These are phyloP conservation scores for Megamerina dolium DNA, from an alignment of 2,888 invertebrate genomes.

Conservation along the genomic window DNA sequence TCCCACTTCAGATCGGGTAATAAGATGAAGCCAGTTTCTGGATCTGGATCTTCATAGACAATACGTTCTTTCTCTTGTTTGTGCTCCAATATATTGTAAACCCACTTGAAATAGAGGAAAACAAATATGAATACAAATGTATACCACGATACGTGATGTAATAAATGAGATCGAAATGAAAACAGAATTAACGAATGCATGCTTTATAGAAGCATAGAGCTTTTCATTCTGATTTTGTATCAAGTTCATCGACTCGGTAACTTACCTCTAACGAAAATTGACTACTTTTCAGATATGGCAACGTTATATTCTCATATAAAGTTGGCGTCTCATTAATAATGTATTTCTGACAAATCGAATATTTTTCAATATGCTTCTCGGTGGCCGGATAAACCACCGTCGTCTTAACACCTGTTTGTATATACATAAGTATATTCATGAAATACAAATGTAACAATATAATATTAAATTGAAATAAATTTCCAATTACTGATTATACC, in stretches of 20 bases:
- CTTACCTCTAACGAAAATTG: conserved; percentile 74
- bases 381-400: conserved; percentile 92
- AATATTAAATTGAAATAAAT: not conserved
- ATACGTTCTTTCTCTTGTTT: conserved; percentile 85
- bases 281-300: conserved; percentile 67
- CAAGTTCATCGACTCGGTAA: conserved; percentile 8
- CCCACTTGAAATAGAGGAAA: conserved; percentile 65
- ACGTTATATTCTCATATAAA: conserved; percentile 70
- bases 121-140: conserved; percentile 1
- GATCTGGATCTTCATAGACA: conserved; percentile 68
- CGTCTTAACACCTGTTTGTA: conserved; percentile 67
- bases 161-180: not conserved
- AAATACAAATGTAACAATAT: not conserved
- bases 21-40: conserved; percentile 77
- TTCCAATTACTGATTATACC: conserved; percentile 50
- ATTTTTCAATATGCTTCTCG: conserved; percentile 85
- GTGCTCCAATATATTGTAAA: conserved; percentile 90
- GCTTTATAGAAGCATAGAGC: too few species aligned
- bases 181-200: conserved; percentile 7
- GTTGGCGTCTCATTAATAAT: conserved; percentile 80
- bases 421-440: not conserved
- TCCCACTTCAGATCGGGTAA: conserved; percentile 97
- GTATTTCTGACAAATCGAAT: conserved; percentile 64
- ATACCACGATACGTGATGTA: conserved; percentile 10
- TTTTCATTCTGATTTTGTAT: too few species aligned